A percentile compares a stretch with the other conserved stretches of the same genome.
These are phyloP conservation scores for Caenorhabditis japonica DNA, from an alignment of 2,888 invertebrate species.

Conservation along the genomic window DNA sequence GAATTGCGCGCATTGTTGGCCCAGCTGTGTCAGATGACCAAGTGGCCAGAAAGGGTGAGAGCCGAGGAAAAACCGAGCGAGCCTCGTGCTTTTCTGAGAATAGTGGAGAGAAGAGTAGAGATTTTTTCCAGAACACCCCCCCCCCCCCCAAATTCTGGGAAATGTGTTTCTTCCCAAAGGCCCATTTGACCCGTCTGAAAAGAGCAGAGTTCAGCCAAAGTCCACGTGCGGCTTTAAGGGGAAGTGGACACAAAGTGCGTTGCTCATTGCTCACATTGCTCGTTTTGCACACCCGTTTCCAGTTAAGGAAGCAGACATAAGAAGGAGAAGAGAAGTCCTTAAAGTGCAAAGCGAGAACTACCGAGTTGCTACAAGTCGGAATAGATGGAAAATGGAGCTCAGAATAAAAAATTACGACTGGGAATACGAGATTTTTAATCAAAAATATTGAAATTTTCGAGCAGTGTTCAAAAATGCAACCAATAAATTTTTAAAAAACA, in stretches of 20 bases:
- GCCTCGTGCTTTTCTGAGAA: too few species aligned
- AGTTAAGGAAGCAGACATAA: neutral
- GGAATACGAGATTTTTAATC: too few species aligned
- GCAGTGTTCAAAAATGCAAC: neutral
- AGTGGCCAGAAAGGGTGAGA: neutral
- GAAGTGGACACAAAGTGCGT: too few species aligned
- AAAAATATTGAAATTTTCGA: neutral
- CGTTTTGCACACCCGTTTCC: neutral
- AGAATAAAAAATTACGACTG: too few species aligned
- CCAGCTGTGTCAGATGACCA: neutral
- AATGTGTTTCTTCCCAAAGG: too few species aligned
- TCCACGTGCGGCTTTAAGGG: neutral
- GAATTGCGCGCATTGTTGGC: neutral
- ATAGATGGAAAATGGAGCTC: neutral
- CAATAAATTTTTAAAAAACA: too few species aligned
- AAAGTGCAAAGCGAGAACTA: constrained; percentile 39
- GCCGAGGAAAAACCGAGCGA: too few species aligned
- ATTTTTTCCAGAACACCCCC: too few species aligned
- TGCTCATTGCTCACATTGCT: neutral
- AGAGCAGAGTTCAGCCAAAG: too few species aligned
- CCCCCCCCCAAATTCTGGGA: too few species aligned
- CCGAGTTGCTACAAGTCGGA: constrained; percentile 1
- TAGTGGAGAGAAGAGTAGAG: too few species aligned
- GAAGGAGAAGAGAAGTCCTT: constrained; percentile 10
- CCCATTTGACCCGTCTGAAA: too few species aligned